Percentiles rank a stretch among this genome's conserved stretches.
These are phyloP conservation scores for Brienomyrus brachyistius DNA, from an alignment of 2,113 vertebrate genomes.

Conservation along the genomic window DNA sequence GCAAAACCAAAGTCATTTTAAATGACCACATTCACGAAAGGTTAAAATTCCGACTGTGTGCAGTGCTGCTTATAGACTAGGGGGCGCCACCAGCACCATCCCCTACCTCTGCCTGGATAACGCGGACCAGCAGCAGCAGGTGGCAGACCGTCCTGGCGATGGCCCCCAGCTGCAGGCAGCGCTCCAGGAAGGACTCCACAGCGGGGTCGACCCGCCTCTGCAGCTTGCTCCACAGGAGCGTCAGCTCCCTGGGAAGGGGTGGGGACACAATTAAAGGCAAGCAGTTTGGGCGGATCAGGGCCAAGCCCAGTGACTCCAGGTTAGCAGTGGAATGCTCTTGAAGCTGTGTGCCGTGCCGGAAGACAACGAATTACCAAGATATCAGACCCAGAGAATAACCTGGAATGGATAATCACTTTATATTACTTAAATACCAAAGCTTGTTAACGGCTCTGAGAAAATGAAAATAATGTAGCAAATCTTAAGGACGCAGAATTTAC, in stretches of 20 bases:
- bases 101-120: conserved; percentile 86
- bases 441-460: neutral
- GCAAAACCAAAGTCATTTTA: neutral
- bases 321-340: neutral
- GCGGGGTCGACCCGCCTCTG: conserved; percentile 88
- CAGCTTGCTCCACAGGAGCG: conserved; percentile 90
- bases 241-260: conserved; percentile 75
- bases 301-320: neutral
- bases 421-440: neutral
- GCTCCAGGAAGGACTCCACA: conserved; percentile 81
- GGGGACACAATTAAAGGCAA: conserved; percentile 14
- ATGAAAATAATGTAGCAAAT: neutral
- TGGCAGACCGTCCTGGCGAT: conserved; percentile 91
- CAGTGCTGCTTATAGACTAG: neutral
- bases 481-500: neutral
- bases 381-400: neutral
- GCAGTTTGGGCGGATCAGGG: neutral
- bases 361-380: neutral
- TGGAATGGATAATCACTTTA: neutral
- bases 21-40: neutral
- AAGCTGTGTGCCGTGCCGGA: neutral
- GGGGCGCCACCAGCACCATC: neutral
- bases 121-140: conserved; percentile 88
- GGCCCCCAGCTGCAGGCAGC: conserved; percentile 92
- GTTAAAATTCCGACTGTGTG: neutral